These are phyloP conservation scores for Grus americana DNA, from an alignment of 2,113 vertebrate genomes.

Conservation along the genomic window DNA sequence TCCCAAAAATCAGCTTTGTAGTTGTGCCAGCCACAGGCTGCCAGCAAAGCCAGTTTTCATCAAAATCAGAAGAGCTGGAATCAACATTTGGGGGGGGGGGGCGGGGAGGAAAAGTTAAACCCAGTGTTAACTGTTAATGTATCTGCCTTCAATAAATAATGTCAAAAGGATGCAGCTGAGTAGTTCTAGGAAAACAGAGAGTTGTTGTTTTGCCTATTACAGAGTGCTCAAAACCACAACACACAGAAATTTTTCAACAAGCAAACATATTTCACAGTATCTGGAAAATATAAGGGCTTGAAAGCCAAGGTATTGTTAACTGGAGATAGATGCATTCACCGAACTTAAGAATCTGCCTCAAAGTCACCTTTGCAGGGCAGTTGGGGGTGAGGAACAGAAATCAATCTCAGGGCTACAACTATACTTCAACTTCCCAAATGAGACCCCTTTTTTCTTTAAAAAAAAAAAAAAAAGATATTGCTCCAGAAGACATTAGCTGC, in stretches of 20 bases:
- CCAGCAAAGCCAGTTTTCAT: conserved; percentile 58
- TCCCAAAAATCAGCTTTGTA: conserved; percentile 54
- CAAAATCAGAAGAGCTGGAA: conserved; percentile 53
- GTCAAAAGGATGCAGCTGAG: not conserved
- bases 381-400: not conserved
- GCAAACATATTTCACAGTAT: not conserved
- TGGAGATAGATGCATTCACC: not conserved
- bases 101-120: not conserved
- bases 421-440: not conserved
- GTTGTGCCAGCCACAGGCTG: conserved; percentile 48
- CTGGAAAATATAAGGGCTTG: not conserved
- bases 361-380: not conserved
- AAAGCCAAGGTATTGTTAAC: not conserved
- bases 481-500: not conserved
- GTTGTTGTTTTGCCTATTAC: not conserved
- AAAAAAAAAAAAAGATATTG: not conserved
- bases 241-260: not conserved
- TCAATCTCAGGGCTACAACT: not conserved
- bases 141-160: conserved; percentile 34
- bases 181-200: not conserved
- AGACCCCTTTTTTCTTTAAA: not conserved
- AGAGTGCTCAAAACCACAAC: not conserved
- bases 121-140: conserved; percentile 24
- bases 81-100: not conserved
- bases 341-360: not conserved